Evolutionary conservation across 2,797 vertebrate species (phyloP), one percentile per base, ranked within the genome.

Genomic region (Typhlichthys eigenmanni): DNA sequence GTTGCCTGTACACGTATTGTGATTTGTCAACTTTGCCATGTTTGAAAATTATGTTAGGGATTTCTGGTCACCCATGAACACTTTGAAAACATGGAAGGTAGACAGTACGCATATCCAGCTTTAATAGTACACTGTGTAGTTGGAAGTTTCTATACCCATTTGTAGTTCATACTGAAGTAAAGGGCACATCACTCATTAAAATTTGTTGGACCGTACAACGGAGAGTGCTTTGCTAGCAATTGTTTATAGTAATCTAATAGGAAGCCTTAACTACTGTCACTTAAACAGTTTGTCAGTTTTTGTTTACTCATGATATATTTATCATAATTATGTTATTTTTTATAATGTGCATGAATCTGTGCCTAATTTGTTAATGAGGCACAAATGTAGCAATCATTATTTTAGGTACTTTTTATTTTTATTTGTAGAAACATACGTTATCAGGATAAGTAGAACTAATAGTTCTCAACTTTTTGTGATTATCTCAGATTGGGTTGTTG

Each of bases 261-360:
- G 74, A 87, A 85, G 60, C 67, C 73, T 76, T 77, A 79, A 89
- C 84, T 87, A 87, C 88, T 88, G 76, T 81, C 62, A 79, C 62
- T 47, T 63, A 47, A 60, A 55, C 47, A n/a, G 58, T 77, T 29
- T 76, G 47, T 58, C 65, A 72, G 51, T 51, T 56, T 62, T 54
- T 47, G 55, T 70, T 62, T 72, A 69, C 65, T 68, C 12, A 59
- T 56, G n/a, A 19, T 70, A 71, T 74, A 45, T 71, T 47, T 69
- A 52, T 63, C 69, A 1, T 54, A 5, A 34, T 75, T 55, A 34
- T 72, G 11, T 58, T 38, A 13, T 53, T 49, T 55, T 34, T 61
- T 29, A 55, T 14, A 29, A 64, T 69, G 60, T 66, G 19, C n/a
- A 59, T 29, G 50, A 60, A 45, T 16, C 48, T 1, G 51, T 61